Evolutionary conservation across 2,113 vertebrate genomes (phyloP), one percentile per base, ranked within the genome.

Genomic region (Orycteropus afer): DNA sequence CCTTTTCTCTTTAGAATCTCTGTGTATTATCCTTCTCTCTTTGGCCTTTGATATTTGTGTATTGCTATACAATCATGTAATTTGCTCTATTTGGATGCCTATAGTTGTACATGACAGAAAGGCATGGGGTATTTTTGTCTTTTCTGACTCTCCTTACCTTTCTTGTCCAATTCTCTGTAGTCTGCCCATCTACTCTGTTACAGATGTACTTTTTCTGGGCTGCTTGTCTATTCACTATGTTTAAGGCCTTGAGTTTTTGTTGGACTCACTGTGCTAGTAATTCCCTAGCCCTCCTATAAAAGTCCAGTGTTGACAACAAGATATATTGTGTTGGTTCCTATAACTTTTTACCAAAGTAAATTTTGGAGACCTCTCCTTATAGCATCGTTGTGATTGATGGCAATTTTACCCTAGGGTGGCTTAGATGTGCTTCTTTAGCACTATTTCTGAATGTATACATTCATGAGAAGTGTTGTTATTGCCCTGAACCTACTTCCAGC

Each of bases 1-100:
- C 5, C 9, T 27, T 10, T 5, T 10, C 2, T 53, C 71, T 14
- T 7, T 1, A 23, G 32, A 61, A 12, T 1, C 13, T 27, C 40
- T 7, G 11, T 2, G 4, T 8, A 1, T 0, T 1, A 22, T 8
- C 4, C 61, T 15, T 22, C 1, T 57, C 51, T 11, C 47, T 14
- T 12, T 47, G 7, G 12, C 55, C 1, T 13, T n/a, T 5, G 0
- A 1, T 2, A 14, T 9, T 7, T 12, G 34, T 2, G 0, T 14
- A 17, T 22, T 10, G 2, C 7, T 23, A 4, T 10, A 3, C 8
- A 29, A 1, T 9, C 20, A 20, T 32, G 17, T 5, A 9, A 11
- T 20, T 4, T 1, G 18, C 29, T 27, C 7, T 18, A 0, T 15
- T 6, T 34, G 12, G 25, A 51, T 25, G 27, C 49, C 47, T 59